phyloP scores from a whole-genome alignment of 2,797 vertebrate species.

The Amblyopsis hoosieri region DNA sequence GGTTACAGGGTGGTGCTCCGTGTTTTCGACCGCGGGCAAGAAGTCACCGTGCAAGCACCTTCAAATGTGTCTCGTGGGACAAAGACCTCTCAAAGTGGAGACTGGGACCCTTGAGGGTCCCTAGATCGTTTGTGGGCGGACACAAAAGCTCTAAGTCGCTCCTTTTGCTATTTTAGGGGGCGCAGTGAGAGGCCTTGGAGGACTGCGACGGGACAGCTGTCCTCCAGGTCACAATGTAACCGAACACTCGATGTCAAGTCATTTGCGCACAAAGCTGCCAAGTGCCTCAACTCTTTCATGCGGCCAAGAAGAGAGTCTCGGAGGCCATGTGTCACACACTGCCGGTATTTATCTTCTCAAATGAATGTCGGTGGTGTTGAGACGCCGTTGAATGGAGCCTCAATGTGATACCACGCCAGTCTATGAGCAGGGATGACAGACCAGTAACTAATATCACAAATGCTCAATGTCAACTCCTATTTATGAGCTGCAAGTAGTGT shows the following conservation, averaged over 20 bases:
- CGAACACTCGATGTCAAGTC: constrained; percentile 43
- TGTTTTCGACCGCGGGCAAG: too few relatives aligned
- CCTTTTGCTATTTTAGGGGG: constrained; percentile 13
- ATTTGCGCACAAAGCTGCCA: constrained; percentile 47
- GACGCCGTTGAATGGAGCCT: constrained; percentile 12
- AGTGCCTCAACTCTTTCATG: constrained; percentile 20
- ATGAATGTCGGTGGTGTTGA: constrained; percentile 18
- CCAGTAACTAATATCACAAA: constrained; percentile 26
- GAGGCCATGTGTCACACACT: constrained; percentile 21
- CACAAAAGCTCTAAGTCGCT: too few relatives aligned
- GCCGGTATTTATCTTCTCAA: constrained; percentile 23
- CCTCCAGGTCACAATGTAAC: constrained; percentile 43
- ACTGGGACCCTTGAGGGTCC: too few relatives aligned
- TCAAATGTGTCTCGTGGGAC: too few relatives aligned
- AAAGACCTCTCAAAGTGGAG: too few relatives aligned
- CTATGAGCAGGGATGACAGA: constrained; percentile 14
- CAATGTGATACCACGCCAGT: constrained; percentile 22
- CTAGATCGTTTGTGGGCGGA: too few relatives aligned
- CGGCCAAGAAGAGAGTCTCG: constrained; percentile 4
- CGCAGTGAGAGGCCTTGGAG: constrained; percentile 43
- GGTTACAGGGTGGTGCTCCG: too few relatives aligned
- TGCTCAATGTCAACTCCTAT: constrained; percentile 32
- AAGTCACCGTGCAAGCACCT: too few relatives aligned
- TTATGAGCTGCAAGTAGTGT: constrained; percentile 26
- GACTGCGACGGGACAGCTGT: neutral